Percentiles rank a stretch among this genome's conserved stretches.
phyloP scores from a whole-genome alignment of 2,113 vertebrate species.

The Passer domesticus region DNA sequence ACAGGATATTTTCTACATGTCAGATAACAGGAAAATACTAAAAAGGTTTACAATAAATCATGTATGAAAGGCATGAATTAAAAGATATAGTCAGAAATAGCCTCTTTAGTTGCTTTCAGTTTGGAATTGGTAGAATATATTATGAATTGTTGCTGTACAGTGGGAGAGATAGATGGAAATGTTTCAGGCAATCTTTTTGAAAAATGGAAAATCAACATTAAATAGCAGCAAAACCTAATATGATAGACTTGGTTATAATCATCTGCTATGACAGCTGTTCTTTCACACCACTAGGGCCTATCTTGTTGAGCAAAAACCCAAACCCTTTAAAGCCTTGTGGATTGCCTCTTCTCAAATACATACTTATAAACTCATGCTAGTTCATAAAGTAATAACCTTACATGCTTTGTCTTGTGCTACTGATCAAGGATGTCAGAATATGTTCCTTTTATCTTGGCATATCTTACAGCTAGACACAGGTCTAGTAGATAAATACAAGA shows the following conservation, averaged over 20 bases:
- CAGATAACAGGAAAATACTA: not conserved
- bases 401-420: not conserved
- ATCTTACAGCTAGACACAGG: not conserved
- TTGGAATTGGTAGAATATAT: not conserved
- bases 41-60: not conserved
- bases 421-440: not conserved
- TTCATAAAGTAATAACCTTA: not conserved
- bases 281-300: not conserved
- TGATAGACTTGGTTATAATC: not conserved
- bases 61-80: not conserved
- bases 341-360: not conserved
- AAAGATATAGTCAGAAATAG: not conserved
- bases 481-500: not conserved
- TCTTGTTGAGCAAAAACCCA: not conserved
- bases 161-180: not conserved
- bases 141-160: not conserved
- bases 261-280: not conserved
- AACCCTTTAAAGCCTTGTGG: not conserved
- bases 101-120: not conserved
- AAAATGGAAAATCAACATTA: not conserved
- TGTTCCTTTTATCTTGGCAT: not conserved
- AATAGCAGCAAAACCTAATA: not conserved
- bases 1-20: not conserved
- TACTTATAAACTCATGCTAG: not conserved
- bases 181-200: not conserved